phyloP scores from a whole-genome alignment of 2,888 invertebrate genomes.

The Eristalis pertinax region DNA sequence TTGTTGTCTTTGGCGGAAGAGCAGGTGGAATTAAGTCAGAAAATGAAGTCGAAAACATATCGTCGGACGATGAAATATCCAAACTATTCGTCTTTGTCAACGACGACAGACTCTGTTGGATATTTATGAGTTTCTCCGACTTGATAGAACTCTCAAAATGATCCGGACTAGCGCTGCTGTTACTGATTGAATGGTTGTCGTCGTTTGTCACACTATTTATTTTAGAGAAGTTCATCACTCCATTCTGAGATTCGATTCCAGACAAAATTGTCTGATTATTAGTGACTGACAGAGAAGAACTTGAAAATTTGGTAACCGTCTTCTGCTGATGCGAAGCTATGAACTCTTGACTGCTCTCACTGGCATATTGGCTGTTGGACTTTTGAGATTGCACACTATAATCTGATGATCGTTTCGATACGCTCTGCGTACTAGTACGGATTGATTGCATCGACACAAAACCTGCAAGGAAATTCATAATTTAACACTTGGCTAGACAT shows the following conservation, averaged over 20 bases:
- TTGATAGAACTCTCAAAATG: slow-evolving; percentile 72
- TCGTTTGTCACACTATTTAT: slow-evolving; percentile 55
- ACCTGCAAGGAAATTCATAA: slow-evolving; percentile 79
- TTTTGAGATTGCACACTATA: slow-evolving; percentile 82
- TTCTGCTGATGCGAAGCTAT: slow-evolving; percentile 59
- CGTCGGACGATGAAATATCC: slow-evolving; percentile 74
- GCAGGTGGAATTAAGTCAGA: slow-evolving; percentile 82
- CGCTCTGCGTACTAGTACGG: slow-evolving; percentile 85
- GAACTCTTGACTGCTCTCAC: slow-evolving; percentile 62
- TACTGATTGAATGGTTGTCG: slow-evolving; percentile 73
- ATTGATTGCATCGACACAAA: slow-evolving; percentile 86
- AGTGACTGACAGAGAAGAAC: slow-evolving; percentile 54
- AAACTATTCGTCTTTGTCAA: slow-evolving; percentile 74
- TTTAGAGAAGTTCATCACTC: slow-evolving; percentile 57
- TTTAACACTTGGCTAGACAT: not conserved
- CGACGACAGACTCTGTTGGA: slow-evolving; percentile 73
- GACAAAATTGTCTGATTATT: slow-evolving; percentile 55
- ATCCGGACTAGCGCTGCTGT: slow-evolving; percentile 73
- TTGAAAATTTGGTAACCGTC: slow-evolving; percentile 65
- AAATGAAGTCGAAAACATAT: slow-evolving; percentile 65
- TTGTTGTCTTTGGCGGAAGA: slow-evolving; percentile 84
- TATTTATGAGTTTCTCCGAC: slow-evolving; percentile 73
- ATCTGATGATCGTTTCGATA: slow-evolving; percentile 84
- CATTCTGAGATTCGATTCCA: slow-evolving; percentile 52
- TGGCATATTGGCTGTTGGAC: slow-evolving; percentile 60